A percentile compares a stretch with the other conserved stretches of the same genome.
These are phyloP conservation scores for Macrocentrus cingulum DNA, from an alignment of 1,140 invertebrate genomes.

Conservation along the genomic window DNA sequence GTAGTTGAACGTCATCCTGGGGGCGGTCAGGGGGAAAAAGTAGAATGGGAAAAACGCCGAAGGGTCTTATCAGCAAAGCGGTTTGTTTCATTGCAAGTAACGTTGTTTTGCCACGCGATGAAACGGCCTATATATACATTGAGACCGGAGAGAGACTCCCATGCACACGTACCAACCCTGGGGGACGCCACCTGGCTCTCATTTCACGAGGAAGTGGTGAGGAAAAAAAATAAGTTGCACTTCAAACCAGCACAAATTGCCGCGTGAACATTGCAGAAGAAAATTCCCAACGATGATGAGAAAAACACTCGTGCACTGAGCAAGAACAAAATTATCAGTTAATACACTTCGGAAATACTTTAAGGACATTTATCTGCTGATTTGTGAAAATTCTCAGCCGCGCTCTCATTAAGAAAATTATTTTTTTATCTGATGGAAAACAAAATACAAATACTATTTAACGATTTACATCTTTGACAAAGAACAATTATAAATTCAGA, in stretches of 20 bases:
- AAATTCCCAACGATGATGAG: background rate
- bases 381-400: no score
- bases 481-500: no score
- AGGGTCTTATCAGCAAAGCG: conserved; percentile 31
- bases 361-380: no score
- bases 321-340: no score
- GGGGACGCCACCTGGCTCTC: conserved; percentile 21
- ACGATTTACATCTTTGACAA: no score
- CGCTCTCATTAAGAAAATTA: no score
- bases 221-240: conserved; percentile 8
- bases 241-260: conserved; percentile 7
- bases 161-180: conserved; percentile 19
- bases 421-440: no score
- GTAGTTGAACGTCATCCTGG: background rate
- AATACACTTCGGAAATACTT: no score
- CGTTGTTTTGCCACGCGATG: conserved; percentile 31
- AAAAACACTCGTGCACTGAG: conserved; percentile 1
- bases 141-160: conserved; percentile 2
- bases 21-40: conserved; percentile 5
- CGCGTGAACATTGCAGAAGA: background rate
- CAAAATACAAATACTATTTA: no score
- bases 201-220: conserved; percentile 8
- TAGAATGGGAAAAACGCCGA: conserved; percentile 21
- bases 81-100: conserved; percentile 34
- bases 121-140: no score